A percentile compares a stretch with the other conserved stretches of the same genome.
Conservation (phyloP, 2,888 invertebrate species). For the Maniola hyperantus region DNA sequence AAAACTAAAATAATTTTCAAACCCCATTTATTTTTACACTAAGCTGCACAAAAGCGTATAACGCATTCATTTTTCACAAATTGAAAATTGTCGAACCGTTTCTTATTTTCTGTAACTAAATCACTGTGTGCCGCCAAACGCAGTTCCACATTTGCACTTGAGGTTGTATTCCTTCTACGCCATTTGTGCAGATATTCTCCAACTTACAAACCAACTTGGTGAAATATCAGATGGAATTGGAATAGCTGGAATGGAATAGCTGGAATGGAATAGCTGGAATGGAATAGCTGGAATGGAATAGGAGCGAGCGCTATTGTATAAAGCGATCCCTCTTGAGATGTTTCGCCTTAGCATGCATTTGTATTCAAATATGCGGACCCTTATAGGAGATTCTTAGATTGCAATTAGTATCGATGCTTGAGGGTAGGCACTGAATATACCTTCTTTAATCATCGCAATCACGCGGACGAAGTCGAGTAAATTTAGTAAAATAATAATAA, state of each 20-base stretch:
- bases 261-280: too few species aligned
- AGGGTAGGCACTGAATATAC: background rate
- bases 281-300: conserved; percentile 15
- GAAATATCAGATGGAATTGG: conserved; percentile 25
- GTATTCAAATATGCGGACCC: conserved; percentile 58
- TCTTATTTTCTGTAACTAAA: conserved; percentile 26
- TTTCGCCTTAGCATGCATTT: conserved; percentile 50
- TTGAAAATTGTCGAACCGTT: conserved; percentile 10
- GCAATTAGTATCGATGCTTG: conserved; percentile 41
- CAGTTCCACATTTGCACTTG: conserved; percentile 30
- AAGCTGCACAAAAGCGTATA: conserved; percentile 6
- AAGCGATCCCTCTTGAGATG: conserved; percentile 18
- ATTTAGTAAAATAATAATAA: too few species aligned
- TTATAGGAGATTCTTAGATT: conserved; percentile 47
- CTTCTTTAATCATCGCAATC: background rate
- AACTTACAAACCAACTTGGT: conserved; percentile 18
- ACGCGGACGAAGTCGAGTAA: too few species aligned
- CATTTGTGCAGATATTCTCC: conserved; percentile 30
- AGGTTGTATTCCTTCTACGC: conserved; percentile 35
- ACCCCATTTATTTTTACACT: background rate
- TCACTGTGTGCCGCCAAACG: conserved; percentile 29
- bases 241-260: too few species aligned
- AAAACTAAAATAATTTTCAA: background rate
- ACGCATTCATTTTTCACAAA: conserved; percentile 7
- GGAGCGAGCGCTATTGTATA: conserved; percentile 21